Base-by-base conservation (phyloP, 2,888 invertebrate species). In the Ormyrus nitidulus region DNA sequence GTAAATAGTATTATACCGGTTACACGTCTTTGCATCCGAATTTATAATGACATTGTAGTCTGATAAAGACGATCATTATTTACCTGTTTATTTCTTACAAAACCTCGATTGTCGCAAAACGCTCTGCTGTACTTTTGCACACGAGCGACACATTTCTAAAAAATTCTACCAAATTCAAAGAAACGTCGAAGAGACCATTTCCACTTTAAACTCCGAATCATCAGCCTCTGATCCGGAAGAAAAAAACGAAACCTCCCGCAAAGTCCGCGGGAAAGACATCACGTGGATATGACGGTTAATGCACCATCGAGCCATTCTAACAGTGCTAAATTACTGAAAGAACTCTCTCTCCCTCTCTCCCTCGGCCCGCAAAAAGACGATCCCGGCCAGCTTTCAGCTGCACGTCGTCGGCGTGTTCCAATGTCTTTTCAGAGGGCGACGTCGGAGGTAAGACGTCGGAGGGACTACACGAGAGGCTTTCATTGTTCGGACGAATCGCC, bases 401-500 rank as follows among this genome's bases (percentile, higher is more conserved):
- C 83, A 81, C 80, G 49, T 76, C 73, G 19, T 19, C 78, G 74
- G 34, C 34, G 34, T 34, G 34, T 34, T 34, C 34, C 34, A 83
- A 79, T 69, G 83, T 80, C 81, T 80, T 34, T 79, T 81, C 76
- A 62, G 62, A 59, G 66, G 51, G 49, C 19, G 59, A 64, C 51
- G 48, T 51, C 46, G 34, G 13, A 54, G 56, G 65, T 56, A 34
- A 56, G 81, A 34, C 34, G 34, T 34, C 34, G 34, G 34, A 34
- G 34, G 4, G 34, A 34, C 10, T 75, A 72, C 74, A 68, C 81
- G 81, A 82, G 83, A 78, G 82, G 82, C 83, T 74, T 82, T 86
- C 85, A 86, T 87, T 87, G 87, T 87, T 84, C 84, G 75, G 81
- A 81, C 81, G 82, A 84, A 83, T 84, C 84, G 80, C 83, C 82